A percentile compares a stretch with the other conserved stretches of the same genome.
Conservation (phyloP, 2,888 invertebrate genomes). For the Drosophila pegasa region DNA sequence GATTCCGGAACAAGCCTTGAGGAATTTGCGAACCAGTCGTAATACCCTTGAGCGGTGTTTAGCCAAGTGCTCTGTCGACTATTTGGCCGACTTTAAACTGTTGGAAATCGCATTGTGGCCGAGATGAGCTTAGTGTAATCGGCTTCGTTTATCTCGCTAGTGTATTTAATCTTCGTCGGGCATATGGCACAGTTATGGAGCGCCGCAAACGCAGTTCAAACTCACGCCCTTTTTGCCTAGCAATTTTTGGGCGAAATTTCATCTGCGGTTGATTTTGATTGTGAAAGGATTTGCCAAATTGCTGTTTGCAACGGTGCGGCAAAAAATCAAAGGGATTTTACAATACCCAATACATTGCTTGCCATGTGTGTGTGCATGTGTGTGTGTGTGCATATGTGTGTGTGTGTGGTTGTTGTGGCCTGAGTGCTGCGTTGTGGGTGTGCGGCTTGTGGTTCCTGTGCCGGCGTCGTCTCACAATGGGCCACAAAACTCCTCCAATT, state of each 20-base stretch:
- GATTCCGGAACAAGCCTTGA: not conserved
- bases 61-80: not conserved
- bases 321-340: slow-evolving; percentile 79
- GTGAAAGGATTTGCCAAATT: slow-evolving; percentile 83
- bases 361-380: slow-evolving; percentile 11
- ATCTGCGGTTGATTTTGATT: slow-evolving; percentile 84
- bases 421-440: slow-evolving; percentile 52
- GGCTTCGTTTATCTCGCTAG: slow-evolving; percentile 7
- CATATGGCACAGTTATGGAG: slow-evolving; percentile 44
- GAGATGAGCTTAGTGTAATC: not conserved
- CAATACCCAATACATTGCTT: slow-evolving; percentile 74
- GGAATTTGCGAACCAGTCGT: not conserved
- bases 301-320: slow-evolving; percentile 82
- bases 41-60: not conserved
- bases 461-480: slow-evolving; percentile 65
- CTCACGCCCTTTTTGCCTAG: slow-evolving; percentile 54
- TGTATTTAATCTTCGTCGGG: slow-evolving; percentile 26
- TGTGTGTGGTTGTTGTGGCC: slow-evolving; percentile 45
- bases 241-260: slow-evolving; percentile 76
- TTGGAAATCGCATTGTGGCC: slow-evolving; percentile 1
- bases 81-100: not conserved
- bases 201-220: slow-evolving; percentile 13
- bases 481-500: slow-evolving; percentile 57
- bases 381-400: slow-evolving; percentile 13
- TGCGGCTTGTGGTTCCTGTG: slow-evolving; percentile 66